These are phyloP conservation scores for Thecocarcelia acutangulata DNA, from an alignment of 2,888 invertebrate genomes.

Conservation along the genomic window DNA sequence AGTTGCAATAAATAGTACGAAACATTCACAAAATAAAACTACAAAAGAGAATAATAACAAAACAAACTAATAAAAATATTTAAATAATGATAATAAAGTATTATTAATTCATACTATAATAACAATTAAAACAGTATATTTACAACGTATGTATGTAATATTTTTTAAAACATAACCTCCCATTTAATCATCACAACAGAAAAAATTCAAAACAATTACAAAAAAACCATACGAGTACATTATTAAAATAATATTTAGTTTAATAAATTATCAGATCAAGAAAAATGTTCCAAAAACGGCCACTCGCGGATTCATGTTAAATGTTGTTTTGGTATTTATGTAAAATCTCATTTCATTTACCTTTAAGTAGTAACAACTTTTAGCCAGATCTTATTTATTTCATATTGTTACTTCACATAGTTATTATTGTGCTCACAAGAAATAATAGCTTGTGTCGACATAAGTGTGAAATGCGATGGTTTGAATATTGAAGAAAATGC, in stretches of 20 bases:
- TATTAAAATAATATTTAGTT: neutral
- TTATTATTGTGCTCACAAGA: conserved; percentile 25
- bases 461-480: too few species aligned
- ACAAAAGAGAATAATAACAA: conserved; percentile 48
- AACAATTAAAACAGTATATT: conserved; percentile 46
- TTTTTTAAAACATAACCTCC: conserved; percentile 59
- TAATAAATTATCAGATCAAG: neutral
- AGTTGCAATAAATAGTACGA: conserved; percentile 55
- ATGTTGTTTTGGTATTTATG: conserved; percentile 11
- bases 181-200: conserved; percentile 65
- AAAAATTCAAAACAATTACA: conserved; percentile 12
- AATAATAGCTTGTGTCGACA: too few species aligned
- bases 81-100: conserved; percentile 53
- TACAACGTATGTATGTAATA: conserved; percentile 61
- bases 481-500: too few species aligned
- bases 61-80: conserved; percentile 34
- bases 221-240: too few species aligned
- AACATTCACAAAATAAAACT: conserved; percentile 48
- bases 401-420: neutral
- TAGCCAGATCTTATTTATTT: conserved; percentile 32
- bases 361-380: conserved; percentile 71
- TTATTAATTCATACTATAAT: conserved; percentile 50
- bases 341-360: conserved; percentile 72
- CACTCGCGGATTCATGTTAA: neutral
- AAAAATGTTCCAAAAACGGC: too few species aligned